A percentile compares a stretch with the other conserved stretches of the same genome.
These are phyloP conservation scores for Sisor rabdophorus DNA, from an alignment of 2,113 vertebrate genomes.

Conservation along the genomic window DNA sequence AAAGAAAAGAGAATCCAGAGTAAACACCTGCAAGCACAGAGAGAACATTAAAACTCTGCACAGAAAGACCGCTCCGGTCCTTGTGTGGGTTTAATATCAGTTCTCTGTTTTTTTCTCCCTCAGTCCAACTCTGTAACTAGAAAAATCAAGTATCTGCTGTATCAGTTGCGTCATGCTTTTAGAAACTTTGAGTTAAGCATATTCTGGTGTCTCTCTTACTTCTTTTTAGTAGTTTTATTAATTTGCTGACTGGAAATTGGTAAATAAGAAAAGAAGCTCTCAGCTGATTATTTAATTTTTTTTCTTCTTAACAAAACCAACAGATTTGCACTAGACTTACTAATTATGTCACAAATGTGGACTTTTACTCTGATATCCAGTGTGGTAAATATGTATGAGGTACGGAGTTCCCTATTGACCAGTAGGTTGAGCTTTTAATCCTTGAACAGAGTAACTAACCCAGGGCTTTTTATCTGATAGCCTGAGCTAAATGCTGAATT, in stretches of 20 bases:
- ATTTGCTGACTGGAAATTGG: not conserved
- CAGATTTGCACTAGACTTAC: not conserved
- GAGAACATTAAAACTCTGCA: too few relatives aligned
- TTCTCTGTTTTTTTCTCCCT: too few relatives aligned
- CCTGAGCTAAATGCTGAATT: too few relatives aligned
- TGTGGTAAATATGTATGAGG: not conserved
- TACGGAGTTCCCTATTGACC: slow-evolving; percentile 45
- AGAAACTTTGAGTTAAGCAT: not conserved
- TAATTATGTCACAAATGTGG: not conserved
- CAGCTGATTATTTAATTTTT: not conserved
- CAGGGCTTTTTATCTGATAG: too few relatives aligned
- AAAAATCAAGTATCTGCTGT: not conserved
- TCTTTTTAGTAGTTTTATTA: not conserved
- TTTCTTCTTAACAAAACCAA: not conserved
- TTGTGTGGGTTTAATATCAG: too few relatives aligned
- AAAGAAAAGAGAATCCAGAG: too few relatives aligned
- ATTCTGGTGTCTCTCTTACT: not conserved
- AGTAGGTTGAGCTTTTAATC: slow-evolving; percentile 41
- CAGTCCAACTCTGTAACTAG: too few relatives aligned
- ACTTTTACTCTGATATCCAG: not conserved
- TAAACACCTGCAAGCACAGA: too few relatives aligned
- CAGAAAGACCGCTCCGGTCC: too few relatives aligned
- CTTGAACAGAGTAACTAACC: not conserved
- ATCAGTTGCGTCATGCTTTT: not conserved
- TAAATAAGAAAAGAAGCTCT: not conserved